phyloP scores from a whole-genome alignment of 2,797 vertebrate genomes.

The Pagetopsis macropterus region DNA sequence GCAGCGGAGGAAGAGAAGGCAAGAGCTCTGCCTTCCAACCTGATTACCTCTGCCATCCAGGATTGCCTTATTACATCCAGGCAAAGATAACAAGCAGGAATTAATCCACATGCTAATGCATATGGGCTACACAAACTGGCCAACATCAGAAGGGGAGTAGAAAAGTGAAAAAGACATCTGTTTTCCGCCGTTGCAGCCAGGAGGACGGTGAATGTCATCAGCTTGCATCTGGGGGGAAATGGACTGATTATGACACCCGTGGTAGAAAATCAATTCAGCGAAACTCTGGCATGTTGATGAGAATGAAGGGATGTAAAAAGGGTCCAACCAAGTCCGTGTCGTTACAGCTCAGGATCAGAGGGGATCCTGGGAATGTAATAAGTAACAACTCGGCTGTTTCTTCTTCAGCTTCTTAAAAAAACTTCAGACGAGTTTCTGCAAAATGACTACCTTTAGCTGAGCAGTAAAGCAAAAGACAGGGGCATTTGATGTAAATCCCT shows the following conservation, averaged over 20 bases:
- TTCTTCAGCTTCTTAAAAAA: conserved; percentile 50
- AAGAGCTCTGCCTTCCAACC: conserved; percentile 64
- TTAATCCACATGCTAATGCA: conserved; percentile 75
- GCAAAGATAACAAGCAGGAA: conserved; percentile 75
- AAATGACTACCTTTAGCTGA: conserved; percentile 49
- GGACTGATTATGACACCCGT: conserved; percentile 47
- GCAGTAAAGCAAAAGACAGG: conserved; percentile 24
- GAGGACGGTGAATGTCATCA: conserved; percentile 47
- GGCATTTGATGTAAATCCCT: conserved; percentile 50
- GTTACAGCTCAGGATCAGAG: conserved; percentile 73
- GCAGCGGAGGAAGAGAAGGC: conserved; percentile 48
- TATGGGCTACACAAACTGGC: conserved; percentile 57
- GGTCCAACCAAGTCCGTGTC: conserved; percentile 51
- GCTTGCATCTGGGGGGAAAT: conserved; percentile 33
- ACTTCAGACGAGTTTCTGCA: conserved; percentile 55
- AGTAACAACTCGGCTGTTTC: conserved; percentile 52
- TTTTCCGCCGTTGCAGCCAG: conserved; percentile 24
- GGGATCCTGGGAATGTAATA: conserved; percentile 63
- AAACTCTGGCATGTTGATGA: conserved; percentile 63
- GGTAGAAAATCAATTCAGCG: conserved; percentile 60
- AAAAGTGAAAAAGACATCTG: conserved; percentile 57
- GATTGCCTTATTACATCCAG: conserved; percentile 67
- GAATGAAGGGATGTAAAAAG: conserved; percentile 41
- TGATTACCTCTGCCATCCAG: conserved; percentile 69
- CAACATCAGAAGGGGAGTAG: conserved; percentile 55